A percentile compares a stretch with the other conserved stretches of the same genome.
Evolutionary conservation across 2,888 invertebrate genomes (phyloP).

Genomic region (Cotesia congregata): DNA sequence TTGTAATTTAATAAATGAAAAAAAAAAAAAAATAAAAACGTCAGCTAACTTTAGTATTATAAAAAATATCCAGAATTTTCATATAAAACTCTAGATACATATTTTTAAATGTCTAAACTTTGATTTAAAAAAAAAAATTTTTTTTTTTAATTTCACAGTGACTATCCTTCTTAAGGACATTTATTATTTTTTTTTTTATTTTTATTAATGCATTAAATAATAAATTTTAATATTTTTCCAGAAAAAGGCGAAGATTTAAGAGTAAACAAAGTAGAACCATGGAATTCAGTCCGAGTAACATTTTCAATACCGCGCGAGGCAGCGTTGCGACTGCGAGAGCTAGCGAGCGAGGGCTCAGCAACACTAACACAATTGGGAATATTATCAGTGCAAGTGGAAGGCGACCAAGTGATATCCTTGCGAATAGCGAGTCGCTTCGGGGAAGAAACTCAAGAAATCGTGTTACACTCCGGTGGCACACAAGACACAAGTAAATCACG

Average conservation of each 20-base stretch:
- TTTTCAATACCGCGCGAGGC: slow-evolving; percentile 97
- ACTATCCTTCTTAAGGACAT: too few species aligned
- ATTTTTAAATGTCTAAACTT: too few species aligned
- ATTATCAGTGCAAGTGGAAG: slow-evolving; percentile 94
- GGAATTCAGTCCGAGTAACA: slow-evolving; percentile 98
- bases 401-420: slow-evolving; percentile 81
- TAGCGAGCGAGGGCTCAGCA: slow-evolving; percentile 92
- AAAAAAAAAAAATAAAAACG: too few species aligned
- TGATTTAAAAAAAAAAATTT: too few species aligned
- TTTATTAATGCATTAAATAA: background rate
- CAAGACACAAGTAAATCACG: slow-evolving; percentile 65
- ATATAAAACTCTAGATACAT: too few species aligned
- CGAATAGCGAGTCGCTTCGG: slow-evolving; percentile 77
- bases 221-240: slow-evolving; percentile 49
- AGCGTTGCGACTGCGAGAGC: slow-evolving; percentile 89
- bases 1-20: too few species aligned
- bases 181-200: too few species aligned
- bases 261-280: slow-evolving; percentile 92
- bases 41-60: too few species aligned
- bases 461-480: slow-evolving; percentile 74
- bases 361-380: slow-evolving; percentile 93
- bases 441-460: slow-evolving; percentile 81
- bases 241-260: slow-evolving; percentile 73
- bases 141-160: too few species aligned
- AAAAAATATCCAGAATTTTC: too few species aligned